phyloP scores from a whole-genome alignment of 2,888 invertebrate species.

The Tiliacea citrago region DNA sequence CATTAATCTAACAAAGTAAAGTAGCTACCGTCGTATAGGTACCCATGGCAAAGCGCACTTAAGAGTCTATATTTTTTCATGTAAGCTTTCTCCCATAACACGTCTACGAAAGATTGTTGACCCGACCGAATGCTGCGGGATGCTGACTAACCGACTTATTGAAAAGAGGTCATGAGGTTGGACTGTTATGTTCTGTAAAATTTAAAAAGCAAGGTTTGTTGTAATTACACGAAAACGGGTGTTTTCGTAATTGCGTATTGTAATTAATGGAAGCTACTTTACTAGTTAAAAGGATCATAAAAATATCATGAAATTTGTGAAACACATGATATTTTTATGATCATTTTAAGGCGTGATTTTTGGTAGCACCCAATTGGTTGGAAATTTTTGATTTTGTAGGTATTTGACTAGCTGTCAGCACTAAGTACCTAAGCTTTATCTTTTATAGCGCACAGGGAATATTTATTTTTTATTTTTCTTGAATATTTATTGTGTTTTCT shows the following conservation, averaged over 20 bases:
- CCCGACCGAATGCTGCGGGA: constrained; percentile 71
- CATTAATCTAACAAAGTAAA: not conserved
- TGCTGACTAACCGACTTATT: constrained; percentile 37
- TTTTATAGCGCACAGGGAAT: no score
- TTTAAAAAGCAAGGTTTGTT: not conserved
- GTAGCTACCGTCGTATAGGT: not conserved
- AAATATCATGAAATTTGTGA: no score
- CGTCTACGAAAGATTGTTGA: constrained; percentile 64
- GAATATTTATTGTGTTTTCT: no score
- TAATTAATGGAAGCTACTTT: not conserved
- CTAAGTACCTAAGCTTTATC: no score
- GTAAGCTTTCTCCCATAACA: constrained; percentile 39
- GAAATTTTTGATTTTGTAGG: no score
- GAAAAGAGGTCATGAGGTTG: constrained; percentile 48
- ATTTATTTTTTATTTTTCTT: no score
- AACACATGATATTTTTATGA: no score
- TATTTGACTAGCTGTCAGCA: no score
- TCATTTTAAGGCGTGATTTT: not conserved
- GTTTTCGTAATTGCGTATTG: not conserved
- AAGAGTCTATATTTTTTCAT: constrained; percentile 31
- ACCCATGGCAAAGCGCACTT: constrained; percentile 11
- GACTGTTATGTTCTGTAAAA: constrained; percentile 27
- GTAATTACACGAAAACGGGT: not conserved
- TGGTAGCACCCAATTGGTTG: no score
- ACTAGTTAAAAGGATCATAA: no score